These are phyloP conservation scores for Arnoldichthys spilopterus DNA, from an alignment of 2,797 vertebrate species.

Conservation along the genomic window DNA sequence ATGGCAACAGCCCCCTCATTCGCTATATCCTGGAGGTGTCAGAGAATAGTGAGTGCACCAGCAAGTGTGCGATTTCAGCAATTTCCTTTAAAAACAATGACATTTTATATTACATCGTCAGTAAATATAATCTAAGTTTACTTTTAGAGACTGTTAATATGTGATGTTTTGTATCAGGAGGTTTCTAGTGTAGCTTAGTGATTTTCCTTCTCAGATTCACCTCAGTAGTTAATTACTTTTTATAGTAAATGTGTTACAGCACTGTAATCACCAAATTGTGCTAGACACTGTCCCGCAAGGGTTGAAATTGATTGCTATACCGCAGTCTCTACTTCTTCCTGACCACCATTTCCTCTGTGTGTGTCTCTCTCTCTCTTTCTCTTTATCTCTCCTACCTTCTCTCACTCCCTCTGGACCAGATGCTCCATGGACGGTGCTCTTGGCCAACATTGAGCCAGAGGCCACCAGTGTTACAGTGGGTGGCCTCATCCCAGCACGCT, in stretches of 20 bases:
- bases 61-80: neutral
- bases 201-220: too few species aligned
- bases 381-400: neutral
- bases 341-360: constrained; percentile 11
- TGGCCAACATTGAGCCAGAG: constrained; percentile 91
- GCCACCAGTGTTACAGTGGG: constrained; percentile 81
- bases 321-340: neutral
- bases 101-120: neutral
- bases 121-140: neutral
- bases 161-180: too few species aligned
- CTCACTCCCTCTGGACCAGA: constrained; percentile 71
- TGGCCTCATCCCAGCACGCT: constrained; percentile 91
- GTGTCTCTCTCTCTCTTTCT: neutral
- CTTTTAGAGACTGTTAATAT: neutral
- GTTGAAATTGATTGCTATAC: neutral
- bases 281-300: too few species aligned
- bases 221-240: too few species aligned
- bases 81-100: neutral
- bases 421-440: constrained; percentile 90
- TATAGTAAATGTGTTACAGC: too few species aligned
- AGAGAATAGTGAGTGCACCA: constrained; percentile 91
- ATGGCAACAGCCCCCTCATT: constrained; percentile 95
- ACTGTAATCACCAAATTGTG: neutral
- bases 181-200: too few species aligned
- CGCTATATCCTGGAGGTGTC: constrained; percentile 94